Base-by-base conservation (phyloP, 2,113 vertebrate species). In the Spea multiplicata region DNA sequence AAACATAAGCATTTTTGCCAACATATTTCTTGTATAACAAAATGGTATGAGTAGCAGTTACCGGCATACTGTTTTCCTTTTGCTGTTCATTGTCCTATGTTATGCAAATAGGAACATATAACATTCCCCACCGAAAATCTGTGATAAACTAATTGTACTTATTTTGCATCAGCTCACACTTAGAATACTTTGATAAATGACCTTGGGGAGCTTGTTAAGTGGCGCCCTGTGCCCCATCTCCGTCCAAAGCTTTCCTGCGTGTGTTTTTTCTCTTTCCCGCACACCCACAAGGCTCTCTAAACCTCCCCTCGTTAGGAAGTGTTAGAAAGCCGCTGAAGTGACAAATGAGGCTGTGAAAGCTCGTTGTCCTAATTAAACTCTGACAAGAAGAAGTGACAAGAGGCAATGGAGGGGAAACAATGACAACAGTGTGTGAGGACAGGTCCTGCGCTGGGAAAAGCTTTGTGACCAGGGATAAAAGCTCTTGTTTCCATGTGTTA, bases 291-390 rank as follows among this genome's bases (percentile, higher is more conserved):
- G 78, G 66, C 84, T 83, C 82, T 84, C 73, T 84, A 84, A 45
- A 70, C 73, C 48, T 52, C 83, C 76, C 85, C 88, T 97, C 91
- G 88, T 96, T 96, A 95, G 85, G 86, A 94, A 93, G 96, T 95
- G 95, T 96, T 93, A 92, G 93, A 88, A 96, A 95, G 89, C 90
- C 93, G 94, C 88, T 96, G 93, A 91, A 96, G 95, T 96, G 96
- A 92, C 89, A 95, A 97, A 97, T 91, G 91, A 91, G 93, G 89
- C 93, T 87, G 91, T 88, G 87, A 94, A 94, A 90, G 85, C 92
- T 89, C 87, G 83, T 91, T 92, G 94, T 96, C 95, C 95, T 95
- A 92, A 98, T 97, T 97, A 96, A 96, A 96, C 93, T 91, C 91
- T 92, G 87, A 96, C 95, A 93, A 93, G 92, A 89, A 93, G 93